Conservation (phyloP, 2,797 vertebrate genomes). For the Apogon hyalosoma region DNA sequence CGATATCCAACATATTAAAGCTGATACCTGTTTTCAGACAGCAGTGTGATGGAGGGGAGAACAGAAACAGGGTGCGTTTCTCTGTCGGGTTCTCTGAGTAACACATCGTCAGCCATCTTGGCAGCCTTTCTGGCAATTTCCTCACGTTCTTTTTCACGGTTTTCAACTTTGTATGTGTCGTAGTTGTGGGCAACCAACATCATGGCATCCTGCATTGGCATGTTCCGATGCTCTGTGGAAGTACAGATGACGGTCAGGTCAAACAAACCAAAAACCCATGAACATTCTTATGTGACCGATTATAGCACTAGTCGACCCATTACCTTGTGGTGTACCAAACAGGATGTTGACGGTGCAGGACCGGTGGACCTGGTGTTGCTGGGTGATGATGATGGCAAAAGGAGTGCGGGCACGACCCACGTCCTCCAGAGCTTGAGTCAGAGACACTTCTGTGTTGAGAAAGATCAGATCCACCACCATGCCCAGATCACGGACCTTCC, state of each 20-base stretch:
- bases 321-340: constrained; percentile 98
- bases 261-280: not conserved
- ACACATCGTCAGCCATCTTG: constrained; percentile 96
- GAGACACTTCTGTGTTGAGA: constrained; percentile 97
- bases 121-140: constrained; percentile 94
- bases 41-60: constrained; percentile 89
- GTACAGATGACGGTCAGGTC: not conserved
- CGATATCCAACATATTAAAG: not conserved
- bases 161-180: constrained; percentile 92
- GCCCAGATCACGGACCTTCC: constrained; percentile 94
- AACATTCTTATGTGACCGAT: not conserved
- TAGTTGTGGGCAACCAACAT: constrained; percentile 95
- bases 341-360: constrained; percentile 99
- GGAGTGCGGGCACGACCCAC: constrained; percentile 95
- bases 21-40: constrained; percentile 88
- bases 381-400: constrained; percentile 97
- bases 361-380: constrained; percentile 97
- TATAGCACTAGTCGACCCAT: not conserved
- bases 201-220: constrained; percentile 98
- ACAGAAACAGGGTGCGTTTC: constrained; percentile 90
- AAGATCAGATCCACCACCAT: constrained; percentile 99
- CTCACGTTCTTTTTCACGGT: constrained; percentile 94
- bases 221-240: constrained; percentile 94
- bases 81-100: constrained; percentile 91
- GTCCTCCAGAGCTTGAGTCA: constrained; percentile 96